phyloP scores from a whole-genome alignment of 2,797 vertebrate species.

The Micropoecilia bifurca region DNA sequence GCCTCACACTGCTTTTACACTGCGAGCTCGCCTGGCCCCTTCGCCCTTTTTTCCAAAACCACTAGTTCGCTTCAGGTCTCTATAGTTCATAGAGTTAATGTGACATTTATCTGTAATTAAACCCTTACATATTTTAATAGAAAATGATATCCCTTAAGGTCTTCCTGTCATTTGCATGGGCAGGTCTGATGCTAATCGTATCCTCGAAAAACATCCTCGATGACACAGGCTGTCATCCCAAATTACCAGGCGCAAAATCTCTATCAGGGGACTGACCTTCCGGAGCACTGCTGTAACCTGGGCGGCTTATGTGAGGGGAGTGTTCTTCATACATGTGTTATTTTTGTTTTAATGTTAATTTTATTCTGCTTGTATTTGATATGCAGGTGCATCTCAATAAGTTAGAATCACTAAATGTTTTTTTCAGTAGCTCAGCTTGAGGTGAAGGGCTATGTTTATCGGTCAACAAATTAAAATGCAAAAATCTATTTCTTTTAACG shows the following conservation, averaged over 20 bases:
- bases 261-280: conserved; percentile 78
- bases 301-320: conserved; percentile 32
- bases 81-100: conserved; percentile 76
- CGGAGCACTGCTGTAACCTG: conserved; percentile 52
- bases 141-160: conserved; percentile 85
- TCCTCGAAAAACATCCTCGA: conserved; percentile 65
- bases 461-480: not conserved
- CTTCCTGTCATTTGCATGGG: conserved; percentile 83
- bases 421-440: not conserved
- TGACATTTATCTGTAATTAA: conserved; percentile 86
- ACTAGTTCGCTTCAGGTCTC: conserved; percentile 72
- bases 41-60: conserved; percentile 34
- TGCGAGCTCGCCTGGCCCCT: conserved; percentile 18
- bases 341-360: conserved; percentile 7
- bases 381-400: not conserved
- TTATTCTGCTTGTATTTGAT: not conserved
- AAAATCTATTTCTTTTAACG: not conserved
- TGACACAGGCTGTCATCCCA: conserved; percentile 79
- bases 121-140: conserved; percentile 83
- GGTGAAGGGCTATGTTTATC: not conserved
- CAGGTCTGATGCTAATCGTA: conserved; percentile 81
- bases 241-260: conserved; percentile 76
- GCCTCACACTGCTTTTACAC: conserved; percentile 15
- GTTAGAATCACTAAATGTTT: not conserved
- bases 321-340: conserved; percentile 16